A percentile compares a stretch with the other conserved stretches of the same genome.
Conservation (phyloP, 2,113 vertebrate species). For the Strix uralensis region DNA sequence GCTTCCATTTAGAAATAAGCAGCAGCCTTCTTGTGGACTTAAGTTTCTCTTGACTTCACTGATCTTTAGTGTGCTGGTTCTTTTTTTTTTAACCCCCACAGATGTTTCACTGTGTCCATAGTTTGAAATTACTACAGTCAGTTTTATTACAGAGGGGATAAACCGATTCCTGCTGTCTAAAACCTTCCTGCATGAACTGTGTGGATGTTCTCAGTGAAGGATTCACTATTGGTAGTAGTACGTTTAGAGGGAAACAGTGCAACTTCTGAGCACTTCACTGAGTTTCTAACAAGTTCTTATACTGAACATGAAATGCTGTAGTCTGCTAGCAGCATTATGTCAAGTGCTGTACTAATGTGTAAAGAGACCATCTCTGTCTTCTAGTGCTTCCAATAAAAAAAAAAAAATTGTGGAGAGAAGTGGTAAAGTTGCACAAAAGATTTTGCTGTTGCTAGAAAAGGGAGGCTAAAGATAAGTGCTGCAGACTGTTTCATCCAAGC, state of each 20-base stretch:
- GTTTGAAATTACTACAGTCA: not conserved
- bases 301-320: rapidly evolving
- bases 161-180: not conserved
- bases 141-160: not conserved
- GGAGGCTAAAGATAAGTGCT: not conserved
- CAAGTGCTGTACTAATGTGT: not conserved
- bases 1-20: not conserved
- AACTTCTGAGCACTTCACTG: not conserved
- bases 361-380: not conserved
- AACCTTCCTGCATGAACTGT: not conserved
- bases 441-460: not conserved
- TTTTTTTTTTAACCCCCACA: not conserved
- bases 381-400: not conserved
- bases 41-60: not conserved
- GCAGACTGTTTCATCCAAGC: not conserved
- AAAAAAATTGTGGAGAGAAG: not conserved
- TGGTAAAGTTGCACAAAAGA: not conserved
- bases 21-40: not conserved
- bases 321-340: not conserved
- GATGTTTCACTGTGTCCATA: not conserved
- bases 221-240: rapidly evolving
- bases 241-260: rapidly evolving
- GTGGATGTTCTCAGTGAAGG: not conserved
- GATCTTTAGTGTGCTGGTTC: not conserved
- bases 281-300: not conserved